phyloP scores from a whole-genome alignment of 2,113 vertebrate species.

The Patagioenas fasciata region DNA sequence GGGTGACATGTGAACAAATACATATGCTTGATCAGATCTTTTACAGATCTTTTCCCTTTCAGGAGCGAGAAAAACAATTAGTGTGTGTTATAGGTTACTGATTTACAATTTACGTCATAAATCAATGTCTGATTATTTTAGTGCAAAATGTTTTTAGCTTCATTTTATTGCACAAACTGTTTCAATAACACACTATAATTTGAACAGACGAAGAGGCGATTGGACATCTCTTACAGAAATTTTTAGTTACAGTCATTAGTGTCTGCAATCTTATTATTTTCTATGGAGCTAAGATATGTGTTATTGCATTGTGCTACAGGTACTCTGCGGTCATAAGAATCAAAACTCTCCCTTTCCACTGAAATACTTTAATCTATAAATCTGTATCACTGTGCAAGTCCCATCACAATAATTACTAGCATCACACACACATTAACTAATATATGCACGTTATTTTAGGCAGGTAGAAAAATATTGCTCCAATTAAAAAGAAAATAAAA shows the following conservation, averaged over 20 bases:
- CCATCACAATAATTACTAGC: background rate
- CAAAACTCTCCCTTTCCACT: background rate
- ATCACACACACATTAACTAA: background rate
- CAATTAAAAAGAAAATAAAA: background rate
- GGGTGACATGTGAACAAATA: slow-evolving; percentile 13
- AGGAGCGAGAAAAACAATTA: slow-evolving; percentile 11
- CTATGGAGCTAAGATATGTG: background rate
- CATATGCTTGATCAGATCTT: slow-evolving; percentile 13
- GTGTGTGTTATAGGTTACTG: slow-evolving; percentile 30
- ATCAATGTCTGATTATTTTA: slow-evolving; percentile 55
- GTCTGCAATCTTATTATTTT: slow-evolving; percentile 39
- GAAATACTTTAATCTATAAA: background rate
- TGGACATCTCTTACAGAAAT: slow-evolving; percentile 61
- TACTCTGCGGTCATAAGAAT: background rate
- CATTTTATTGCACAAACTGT: slow-evolving; percentile 28
- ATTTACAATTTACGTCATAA: slow-evolving; percentile 52
- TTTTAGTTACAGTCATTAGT: slow-evolving; percentile 66
- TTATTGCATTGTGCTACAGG: background rate
- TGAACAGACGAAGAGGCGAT: slow-evolving; percentile 56
- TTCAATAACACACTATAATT: slow-evolving; percentile 62
- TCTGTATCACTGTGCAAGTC: background rate
- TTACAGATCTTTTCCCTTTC: background rate
- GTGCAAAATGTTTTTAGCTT: slow-evolving; percentile 40
- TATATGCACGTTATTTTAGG: background rate
- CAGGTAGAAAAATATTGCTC: background rate